phyloP scores from a whole-genome alignment of 64 coral and sea anemone species.

The Pachyseris speciosa region DNA sequence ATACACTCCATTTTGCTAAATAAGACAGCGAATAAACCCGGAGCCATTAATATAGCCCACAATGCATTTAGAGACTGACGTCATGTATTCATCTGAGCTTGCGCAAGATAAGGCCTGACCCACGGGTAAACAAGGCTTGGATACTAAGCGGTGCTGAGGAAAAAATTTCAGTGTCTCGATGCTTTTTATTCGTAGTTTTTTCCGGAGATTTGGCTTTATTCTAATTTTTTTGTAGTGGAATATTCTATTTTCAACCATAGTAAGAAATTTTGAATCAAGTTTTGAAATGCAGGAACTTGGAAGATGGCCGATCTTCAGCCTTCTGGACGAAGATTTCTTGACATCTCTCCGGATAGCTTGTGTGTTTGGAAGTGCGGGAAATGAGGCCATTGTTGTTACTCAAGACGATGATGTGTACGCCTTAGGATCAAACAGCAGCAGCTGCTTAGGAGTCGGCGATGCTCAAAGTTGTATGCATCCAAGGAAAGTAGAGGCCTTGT shows the following conservation, averaged over 20 bases:
- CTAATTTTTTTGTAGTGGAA: too few relatives aligned
- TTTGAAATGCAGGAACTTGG: constrained; percentile 77
- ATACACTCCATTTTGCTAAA: constrained; percentile 16
- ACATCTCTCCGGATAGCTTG: constrained; percentile 72
- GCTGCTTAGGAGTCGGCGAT: constrained; percentile 85
- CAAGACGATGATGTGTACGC: constrained; percentile 83
- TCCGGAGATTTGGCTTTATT: too few relatives aligned
- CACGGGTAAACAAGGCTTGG: constrained; percentile 50
- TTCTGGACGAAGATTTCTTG: constrained; percentile 72
- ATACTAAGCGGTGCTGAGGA: not conserved
- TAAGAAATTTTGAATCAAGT: not conserved
- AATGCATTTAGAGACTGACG: constrained; percentile 96
- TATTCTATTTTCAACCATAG: not conserved
- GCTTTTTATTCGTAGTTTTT: too few relatives aligned
- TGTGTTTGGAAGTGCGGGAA: constrained; percentile 90
- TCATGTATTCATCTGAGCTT: constrained; percentile 56
- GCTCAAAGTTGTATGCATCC: constrained; percentile 76
- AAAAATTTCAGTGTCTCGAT: too few relatives aligned
- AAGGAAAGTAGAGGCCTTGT: constrained; percentile 84
- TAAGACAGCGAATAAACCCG: not conserved
- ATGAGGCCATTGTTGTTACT: constrained; percentile 92
- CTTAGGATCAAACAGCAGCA: constrained; percentile 83
- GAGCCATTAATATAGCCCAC: constrained; percentile 97
- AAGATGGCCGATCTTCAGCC: constrained; percentile 92
- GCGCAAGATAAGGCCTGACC: constrained; percentile 50